Percentiles rank a stretch among this genome's conserved stretches.
phyloP scores from a whole-genome alignment of 2,797 vertebrate species.

The Takifugu rubripes region DNA sequence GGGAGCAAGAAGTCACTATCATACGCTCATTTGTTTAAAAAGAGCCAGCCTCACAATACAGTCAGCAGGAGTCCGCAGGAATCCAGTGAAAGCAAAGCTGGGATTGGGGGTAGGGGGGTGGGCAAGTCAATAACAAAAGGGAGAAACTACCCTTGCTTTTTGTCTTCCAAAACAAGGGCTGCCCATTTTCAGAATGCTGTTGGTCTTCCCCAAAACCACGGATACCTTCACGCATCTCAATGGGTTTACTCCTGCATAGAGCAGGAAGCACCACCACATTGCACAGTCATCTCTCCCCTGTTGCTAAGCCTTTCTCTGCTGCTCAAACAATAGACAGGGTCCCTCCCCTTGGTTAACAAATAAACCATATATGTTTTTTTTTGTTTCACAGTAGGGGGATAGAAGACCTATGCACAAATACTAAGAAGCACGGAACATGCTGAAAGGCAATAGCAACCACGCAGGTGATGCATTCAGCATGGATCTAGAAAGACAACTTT shows the following conservation, averaged over 20 bases:
- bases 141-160: slow-evolving; percentile 70
- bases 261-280: slow-evolving; percentile 53
- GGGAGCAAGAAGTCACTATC: slow-evolving; percentile 71
- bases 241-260: slow-evolving; percentile 68
- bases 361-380: slow-evolving; percentile 57
- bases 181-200: slow-evolving; percentile 57
- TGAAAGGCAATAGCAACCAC: not conserved
- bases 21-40: slow-evolving; percentile 75
- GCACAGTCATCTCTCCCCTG: slow-evolving; percentile 61
- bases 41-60: slow-evolving; percentile 68
- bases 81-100: slow-evolving; percentile 56
- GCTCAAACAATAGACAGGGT: slow-evolving; percentile 65
- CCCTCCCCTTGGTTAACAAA: slow-evolving; percentile 63
- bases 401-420: slow-evolving; percentile 23
- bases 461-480: slow-evolving; percentile 24
- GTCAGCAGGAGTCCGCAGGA: slow-evolving; percentile 68
- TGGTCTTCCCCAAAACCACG: slow-evolving; percentile 66
- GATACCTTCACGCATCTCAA: slow-evolving; percentile 75
- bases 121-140: slow-evolving; percentile 72
- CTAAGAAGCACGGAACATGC: slow-evolving; percentile 5
- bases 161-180: slow-evolving; percentile 63
- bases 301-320: slow-evolving; percentile 70
- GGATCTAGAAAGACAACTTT: slow-evolving; percentile 25
- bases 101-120: slow-evolving; percentile 31
- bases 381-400: slow-evolving; percentile 22